phyloP scores from a whole-genome alignment of 2,797 vertebrate genomes.

The Gobionotothen gibberifrons region DNA sequence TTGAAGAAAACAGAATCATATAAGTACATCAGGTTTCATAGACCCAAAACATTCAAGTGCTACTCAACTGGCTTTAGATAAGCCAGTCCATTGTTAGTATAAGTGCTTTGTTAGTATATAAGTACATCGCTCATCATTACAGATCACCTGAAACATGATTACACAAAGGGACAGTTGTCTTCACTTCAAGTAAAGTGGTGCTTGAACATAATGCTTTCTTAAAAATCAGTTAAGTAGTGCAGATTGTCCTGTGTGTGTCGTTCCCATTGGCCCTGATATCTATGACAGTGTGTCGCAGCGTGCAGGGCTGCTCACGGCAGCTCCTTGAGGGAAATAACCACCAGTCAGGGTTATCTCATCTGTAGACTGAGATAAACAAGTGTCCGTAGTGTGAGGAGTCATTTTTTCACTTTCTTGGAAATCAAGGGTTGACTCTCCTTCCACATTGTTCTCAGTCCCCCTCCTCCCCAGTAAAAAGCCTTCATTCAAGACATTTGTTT shows the following conservation, averaged over 20 bases:
- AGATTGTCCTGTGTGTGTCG: neutral
- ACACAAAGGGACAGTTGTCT: constrained; percentile 11
- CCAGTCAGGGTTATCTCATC: constrained; percentile 36
- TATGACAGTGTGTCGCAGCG: neutral
- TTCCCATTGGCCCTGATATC: constrained; percentile 6
- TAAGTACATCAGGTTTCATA: too few relatives aligned
- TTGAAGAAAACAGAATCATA: too few relatives aligned
- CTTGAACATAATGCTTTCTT: constrained; percentile 61
- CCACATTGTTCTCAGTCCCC: constrained; percentile 9
- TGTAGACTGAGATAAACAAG: constrained; percentile 64
- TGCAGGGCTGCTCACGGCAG: constrained; percentile 4
- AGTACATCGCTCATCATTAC: neutral
- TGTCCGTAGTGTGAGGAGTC: constrained; percentile 72
- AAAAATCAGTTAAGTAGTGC: constrained; percentile 23
- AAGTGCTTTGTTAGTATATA: too few relatives aligned
- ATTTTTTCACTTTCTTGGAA: constrained; percentile 67
- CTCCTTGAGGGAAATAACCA: constrained; percentile 82
- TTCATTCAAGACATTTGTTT: constrained; percentile 1
- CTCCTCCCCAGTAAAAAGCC: constrained; percentile 6
- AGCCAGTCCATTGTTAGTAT: too few relatives aligned
- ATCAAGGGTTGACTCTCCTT: constrained; percentile 30
- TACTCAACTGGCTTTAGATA: too few relatives aligned
- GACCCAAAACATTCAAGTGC: too few relatives aligned
- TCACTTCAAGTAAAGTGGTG: neutral
- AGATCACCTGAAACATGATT: neutral